Evolutionary conservation across 2,113 vertebrate genomes (phyloP).

Genomic region (Agelaius tricolor): DNA sequence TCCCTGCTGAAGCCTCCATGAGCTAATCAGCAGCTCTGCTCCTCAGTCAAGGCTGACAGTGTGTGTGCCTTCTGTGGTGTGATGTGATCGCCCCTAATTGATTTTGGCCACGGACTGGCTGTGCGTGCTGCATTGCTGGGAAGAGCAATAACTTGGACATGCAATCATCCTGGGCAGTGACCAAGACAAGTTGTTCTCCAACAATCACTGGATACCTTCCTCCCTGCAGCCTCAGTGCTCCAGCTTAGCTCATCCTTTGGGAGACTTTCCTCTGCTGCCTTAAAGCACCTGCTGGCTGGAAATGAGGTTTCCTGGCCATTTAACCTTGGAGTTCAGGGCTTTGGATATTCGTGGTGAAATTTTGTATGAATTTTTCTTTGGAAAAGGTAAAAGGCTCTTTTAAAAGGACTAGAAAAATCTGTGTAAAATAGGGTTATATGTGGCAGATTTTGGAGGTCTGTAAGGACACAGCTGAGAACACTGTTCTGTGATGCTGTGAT

Average conservation of each 20-base stretch:
- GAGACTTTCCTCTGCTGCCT: background rate
- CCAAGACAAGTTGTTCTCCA: conserved; percentile 55
- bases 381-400: background rate
- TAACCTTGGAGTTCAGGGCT: background rate
- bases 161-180: conserved; percentile 62
- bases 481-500: background rate
- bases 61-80: background rate
- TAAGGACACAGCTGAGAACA: background rate
- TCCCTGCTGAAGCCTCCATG: background rate
- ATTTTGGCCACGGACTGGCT: background rate
- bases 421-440: background rate
- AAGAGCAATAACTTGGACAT: conserved; percentile 62
- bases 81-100: conserved; percentile 17
- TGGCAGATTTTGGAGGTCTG: background rate
- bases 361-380: background rate
- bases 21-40: background rate
- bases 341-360: background rate
- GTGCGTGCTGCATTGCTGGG: conserved; percentile 13
- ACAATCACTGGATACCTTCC: conserved; percentile 40
- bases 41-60: background rate
- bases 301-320: background rate
- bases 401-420: background rate
- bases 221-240: background rate
- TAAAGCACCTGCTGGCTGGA: background rate
- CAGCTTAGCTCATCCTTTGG: background rate